phyloP scores from a whole-genome alignment of 2,888 invertebrate genomes.

The Dryomyza anilis region DNA sequence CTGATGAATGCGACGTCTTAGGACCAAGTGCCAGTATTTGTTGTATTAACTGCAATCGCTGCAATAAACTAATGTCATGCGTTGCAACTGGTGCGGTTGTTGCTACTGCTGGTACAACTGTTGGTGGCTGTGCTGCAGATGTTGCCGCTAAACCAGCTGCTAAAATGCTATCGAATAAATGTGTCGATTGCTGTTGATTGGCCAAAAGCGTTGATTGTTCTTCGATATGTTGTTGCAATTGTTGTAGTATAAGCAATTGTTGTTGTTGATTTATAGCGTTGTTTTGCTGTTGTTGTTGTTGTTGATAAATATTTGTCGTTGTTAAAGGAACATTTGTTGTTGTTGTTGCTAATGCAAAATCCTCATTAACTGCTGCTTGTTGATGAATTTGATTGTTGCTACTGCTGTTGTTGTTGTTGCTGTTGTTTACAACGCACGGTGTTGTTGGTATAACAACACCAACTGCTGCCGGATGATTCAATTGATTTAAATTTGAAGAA shows the following conservation, averaged over 20 bases:
- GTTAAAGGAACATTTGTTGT: slow-evolving; percentile 14
- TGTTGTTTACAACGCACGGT: slow-evolving; percentile 38
- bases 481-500: slow-evolving; percentile 31
- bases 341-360: slow-evolving; percentile 22
- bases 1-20: slow-evolving; percentile 25
- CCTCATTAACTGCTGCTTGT: too few species aligned
- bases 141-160: slow-evolving; percentile 28
- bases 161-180: slow-evolving; percentile 7
- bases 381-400: too few species aligned
- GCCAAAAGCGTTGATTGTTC: slow-evolving; percentile 14
- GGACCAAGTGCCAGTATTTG: slow-evolving; percentile 37
- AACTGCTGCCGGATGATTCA: slow-evolving; percentile 42
- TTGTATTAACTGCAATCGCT: slow-evolving; percentile 35
- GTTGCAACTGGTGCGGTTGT: slow-evolving; percentile 26
- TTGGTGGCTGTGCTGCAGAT: slow-evolving; percentile 27
- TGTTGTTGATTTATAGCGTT: slow-evolving; percentile 19
- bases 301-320: slow-evolving; percentile 23
- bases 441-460: slow-evolving; percentile 57
- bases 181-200: slow-evolving; percentile 6
- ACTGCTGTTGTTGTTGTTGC: slow-evolving; percentile 30
- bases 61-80: slow-evolving; percentile 33
- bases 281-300: slow-evolving; percentile 31
- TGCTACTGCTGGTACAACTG: too few species aligned
- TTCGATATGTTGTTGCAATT: slow-evolving; percentile 42
- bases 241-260: slow-evolving; percentile 12